Evolutionary conservation across 2,113 vertebrate species (phyloP).

Genomic region (Toxostoma redivivum): DNA sequence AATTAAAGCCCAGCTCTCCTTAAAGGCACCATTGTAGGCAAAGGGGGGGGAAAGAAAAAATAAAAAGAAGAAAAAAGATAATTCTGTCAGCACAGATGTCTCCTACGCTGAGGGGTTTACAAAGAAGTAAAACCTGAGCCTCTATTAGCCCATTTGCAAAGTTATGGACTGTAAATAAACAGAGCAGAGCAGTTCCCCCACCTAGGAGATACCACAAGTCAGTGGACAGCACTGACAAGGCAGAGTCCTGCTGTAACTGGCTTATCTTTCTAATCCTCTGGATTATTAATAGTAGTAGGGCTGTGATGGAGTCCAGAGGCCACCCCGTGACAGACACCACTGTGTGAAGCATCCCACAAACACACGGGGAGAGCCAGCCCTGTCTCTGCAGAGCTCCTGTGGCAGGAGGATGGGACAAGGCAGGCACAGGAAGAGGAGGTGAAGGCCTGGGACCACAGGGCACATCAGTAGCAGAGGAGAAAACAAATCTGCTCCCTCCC

Average conservation of each 20-base stretch:
- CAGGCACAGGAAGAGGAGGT: background rate
- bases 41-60: background rate
- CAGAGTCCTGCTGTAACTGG: background rate
- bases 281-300: constrained; percentile 60
- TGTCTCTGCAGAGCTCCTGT: background rate
- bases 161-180: constrained; percentile 52
- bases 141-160: background rate
- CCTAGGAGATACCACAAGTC: constrained; percentile 5
- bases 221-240: constrained; percentile 12
- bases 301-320: constrained; percentile 51
- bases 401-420: background rate
- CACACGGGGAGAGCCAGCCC: background rate
- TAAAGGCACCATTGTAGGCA: constrained; percentile 6
- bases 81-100: constrained; percentile 57
- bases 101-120: constrained; percentile 41
- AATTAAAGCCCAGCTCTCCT: constrained; percentile 9
- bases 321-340: background rate
- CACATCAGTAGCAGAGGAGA: background rate
- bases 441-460: background rate
- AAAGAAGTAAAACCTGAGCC: constrained; percentile 45
- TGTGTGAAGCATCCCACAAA: constrained; percentile 3
- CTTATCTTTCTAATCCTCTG: constrained; percentile 53
- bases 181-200: background rate
- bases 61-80: background rate
- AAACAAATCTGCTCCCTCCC: background rate